A percentile compares a stretch with the other conserved stretches of the same genome.
Evolutionary conservation across 2,113 vertebrate species (phyloP).

Genomic region (Apodemus sylvaticus): DNA sequence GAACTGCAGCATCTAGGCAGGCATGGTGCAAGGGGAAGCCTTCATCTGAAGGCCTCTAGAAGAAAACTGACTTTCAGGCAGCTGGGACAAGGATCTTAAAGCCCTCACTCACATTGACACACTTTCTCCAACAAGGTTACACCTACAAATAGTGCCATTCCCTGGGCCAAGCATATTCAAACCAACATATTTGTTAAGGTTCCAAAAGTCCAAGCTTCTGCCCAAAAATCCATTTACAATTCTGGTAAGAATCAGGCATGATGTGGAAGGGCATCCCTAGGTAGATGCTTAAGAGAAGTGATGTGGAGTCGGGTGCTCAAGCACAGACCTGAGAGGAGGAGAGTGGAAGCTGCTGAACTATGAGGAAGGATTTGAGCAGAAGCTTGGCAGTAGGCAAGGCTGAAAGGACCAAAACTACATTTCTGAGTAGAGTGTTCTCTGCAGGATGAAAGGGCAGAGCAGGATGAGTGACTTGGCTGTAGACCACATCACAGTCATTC

Average conservation of each 20-base stretch:
- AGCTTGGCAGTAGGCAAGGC: background rate
- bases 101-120: too few species aligned
- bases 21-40: too few species aligned
- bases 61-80: too few species aligned
- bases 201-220: background rate
- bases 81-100: too few species aligned
- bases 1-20: too few species aligned
- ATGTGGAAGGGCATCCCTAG: fast-evolving
- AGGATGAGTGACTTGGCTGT: too few species aligned
- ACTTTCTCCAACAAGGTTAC: too few species aligned
- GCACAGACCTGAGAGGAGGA: background rate
- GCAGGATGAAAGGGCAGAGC: background rate
- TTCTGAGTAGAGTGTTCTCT: background rate
- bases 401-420: background rate
- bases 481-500: background rate
- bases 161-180: too few species aligned
- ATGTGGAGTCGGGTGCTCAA: background rate
- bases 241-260: background rate
- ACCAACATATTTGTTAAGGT: background rate
- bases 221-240: background rate
- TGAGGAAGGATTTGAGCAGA: background rate
- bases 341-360: background rate
- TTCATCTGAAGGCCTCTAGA: too few species aligned
- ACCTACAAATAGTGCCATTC: too few species aligned
- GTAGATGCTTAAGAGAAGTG: background rate